phyloP scores from a whole-genome alignment of 2,797 vertebrate genomes.

The Silurus lanzhouensis region DNA sequence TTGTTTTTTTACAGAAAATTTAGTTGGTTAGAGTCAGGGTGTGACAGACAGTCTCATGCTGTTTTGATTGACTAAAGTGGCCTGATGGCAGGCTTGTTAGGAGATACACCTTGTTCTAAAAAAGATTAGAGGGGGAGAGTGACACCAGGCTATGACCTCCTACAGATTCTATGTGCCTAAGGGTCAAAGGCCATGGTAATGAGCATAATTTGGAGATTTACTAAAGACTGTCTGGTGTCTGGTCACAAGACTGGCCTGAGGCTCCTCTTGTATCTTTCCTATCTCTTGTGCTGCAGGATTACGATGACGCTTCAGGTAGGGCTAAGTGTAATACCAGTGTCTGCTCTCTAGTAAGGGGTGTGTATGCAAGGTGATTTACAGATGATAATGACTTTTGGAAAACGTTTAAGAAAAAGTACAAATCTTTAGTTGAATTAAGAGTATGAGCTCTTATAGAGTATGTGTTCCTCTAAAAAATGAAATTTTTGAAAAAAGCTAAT shows the following conservation, averaged over 20 bases:
- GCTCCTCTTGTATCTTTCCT: not conserved
- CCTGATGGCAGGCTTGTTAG: not conserved
- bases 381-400: not conserved
- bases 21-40: not conserved
- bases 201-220: not conserved
- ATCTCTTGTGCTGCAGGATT: not conserved
- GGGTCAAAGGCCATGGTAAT: constrained; percentile 33
- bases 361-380: not conserved
- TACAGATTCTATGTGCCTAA: constrained; percentile 12
- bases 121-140: not conserved
- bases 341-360: not conserved
- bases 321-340: not conserved
- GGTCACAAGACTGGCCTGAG: not conserved
- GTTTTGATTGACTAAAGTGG: not conserved
- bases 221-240: not conserved
- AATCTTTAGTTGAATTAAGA: not conserved
- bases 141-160: not conserved
- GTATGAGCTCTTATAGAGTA: not conserved
- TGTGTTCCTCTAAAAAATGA: too few species aligned
- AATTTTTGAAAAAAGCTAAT: not conserved
- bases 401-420: not conserved
- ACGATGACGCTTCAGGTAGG: not conserved
- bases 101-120: not conserved
- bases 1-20: not conserved
- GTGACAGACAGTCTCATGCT: not conserved